Base-by-base conservation (phyloP, 2,888 invertebrate species). In the Serripes groenlandicus region DNA sequence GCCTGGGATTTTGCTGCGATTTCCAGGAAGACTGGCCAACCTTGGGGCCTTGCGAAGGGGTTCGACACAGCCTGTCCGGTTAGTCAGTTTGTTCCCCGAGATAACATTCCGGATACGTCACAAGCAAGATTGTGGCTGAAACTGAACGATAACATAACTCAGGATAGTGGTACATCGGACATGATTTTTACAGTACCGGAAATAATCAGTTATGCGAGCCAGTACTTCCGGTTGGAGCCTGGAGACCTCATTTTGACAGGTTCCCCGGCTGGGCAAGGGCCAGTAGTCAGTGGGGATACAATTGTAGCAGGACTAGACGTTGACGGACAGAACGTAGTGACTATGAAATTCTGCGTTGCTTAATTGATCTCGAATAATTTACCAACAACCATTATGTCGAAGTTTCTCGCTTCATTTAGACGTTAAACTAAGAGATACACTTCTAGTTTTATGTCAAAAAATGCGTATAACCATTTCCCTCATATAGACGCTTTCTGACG, bases 21-120 rank as follows among this genome's bases (percentile, higher is more conserved):
- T 73, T 95, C 95, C 1, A 95, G 95, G 89, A 95, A 95, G 37
- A 96, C 96, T 81, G 97, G 97, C 0, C 95, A 96, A 52, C 97
- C 97, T 0, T 97, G 97, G 97, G 95, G 96, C 21, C 92, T 97
- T 71, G 96, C 97, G 0, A 97, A 97, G 95, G 96, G 97, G 3
- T 97, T 97, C 91, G 97, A 97, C 92, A 97, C 97, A 0, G 96
- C 97, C 0, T 97, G 97, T 85, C 97, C 97, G 0, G 96, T 97
- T 0, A 96, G 97, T 60, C 91, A 95, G 11, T 96, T 97, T 86
- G 96, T 97, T 87, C 94, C 95, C 0, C 94, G 94, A 66, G 82
- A 86, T 3, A 77, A 87, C 58, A 88, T 93, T 21, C 75, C 85
- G n/a, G 82, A 93, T 71, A 88, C 91, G 11, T 80, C 89, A 23